A percentile compares a stretch with the other conserved stretches of the same genome.
Evolutionary conservation across 2,113 vertebrate genomes (phyloP).

Genomic region (Semnornis frantzii): DNA sequence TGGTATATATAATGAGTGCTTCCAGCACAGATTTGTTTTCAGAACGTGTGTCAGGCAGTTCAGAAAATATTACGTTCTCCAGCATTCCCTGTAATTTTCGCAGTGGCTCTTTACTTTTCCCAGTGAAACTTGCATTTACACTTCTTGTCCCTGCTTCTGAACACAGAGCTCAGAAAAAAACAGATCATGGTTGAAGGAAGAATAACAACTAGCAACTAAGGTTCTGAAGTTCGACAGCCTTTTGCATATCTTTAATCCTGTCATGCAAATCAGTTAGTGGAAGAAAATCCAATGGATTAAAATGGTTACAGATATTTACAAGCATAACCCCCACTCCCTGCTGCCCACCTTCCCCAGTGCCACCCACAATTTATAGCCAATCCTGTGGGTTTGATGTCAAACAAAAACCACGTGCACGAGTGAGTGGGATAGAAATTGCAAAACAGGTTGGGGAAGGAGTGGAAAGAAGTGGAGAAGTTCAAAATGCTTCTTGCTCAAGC

Average conservation of each 20-base stretch:
- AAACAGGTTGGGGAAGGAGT: not conserved
- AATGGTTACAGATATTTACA: not conserved
- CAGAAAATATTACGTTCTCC: not conserved
- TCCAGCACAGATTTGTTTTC: not conserved
- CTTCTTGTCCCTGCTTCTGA: not conserved
- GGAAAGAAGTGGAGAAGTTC: not conserved
- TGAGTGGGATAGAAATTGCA: not conserved
- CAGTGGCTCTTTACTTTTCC: not conserved
- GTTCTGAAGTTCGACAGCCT: not conserved
- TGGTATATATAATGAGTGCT: not conserved
- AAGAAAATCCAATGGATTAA: not conserved
- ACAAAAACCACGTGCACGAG: not conserved
- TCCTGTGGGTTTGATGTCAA: not conserved
- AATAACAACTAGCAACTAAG: not conserved
- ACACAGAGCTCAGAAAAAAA: not conserved
- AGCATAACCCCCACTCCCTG: not conserved
- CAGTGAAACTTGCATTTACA: not conserved
- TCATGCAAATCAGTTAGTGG: not conserved
- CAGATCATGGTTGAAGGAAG: not conserved
- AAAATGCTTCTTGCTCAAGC: not conserved
- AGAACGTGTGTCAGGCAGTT: not conserved
- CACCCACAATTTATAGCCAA: not conserved
- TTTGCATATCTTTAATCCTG: not conserved
- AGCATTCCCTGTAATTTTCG: not conserved
- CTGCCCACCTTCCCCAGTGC: not conserved